phyloP scores from a whole-genome alignment of 2,113 vertebrate genomes.

The Butorides virescens region DNA sequence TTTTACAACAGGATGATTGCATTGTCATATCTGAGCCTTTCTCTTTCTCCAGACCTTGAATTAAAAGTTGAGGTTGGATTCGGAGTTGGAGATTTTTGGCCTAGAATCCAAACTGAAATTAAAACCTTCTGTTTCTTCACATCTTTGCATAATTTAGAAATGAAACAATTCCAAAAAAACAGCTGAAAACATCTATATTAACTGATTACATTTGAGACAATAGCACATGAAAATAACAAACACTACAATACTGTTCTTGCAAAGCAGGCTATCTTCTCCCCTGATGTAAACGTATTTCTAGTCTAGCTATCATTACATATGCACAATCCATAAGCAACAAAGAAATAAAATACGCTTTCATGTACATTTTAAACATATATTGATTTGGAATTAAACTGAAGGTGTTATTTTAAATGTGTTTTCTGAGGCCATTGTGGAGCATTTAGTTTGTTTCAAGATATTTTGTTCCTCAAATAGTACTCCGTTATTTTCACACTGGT shows the following conservation, averaged over 20 bases:
- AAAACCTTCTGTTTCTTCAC: not conserved
- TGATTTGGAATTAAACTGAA: not conserved
- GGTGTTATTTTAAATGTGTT: not conserved
- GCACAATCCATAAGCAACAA: not conserved
- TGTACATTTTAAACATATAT: not conserved
- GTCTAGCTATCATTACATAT: not conserved
- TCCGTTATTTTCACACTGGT: not conserved
- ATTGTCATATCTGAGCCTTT: not conserved
- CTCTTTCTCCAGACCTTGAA: not conserved
- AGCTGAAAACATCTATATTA: not conserved
- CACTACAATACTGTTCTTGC: not conserved
- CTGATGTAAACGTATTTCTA: not conserved
- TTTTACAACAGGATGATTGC: not conserved
- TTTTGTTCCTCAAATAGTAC: not conserved
- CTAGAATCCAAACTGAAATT: not conserved
- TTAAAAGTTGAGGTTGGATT: not conserved
- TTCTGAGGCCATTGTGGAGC: not conserved
- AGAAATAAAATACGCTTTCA: not conserved
- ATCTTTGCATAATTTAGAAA: not conserved
- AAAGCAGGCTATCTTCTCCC: not conserved
- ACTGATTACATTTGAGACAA: not conserved
- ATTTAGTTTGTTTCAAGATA: not conserved
- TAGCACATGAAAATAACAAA: not conserved
- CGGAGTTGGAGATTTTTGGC: not conserved
- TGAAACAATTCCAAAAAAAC: not conserved